These are phyloP conservation scores for Synaphobranchus kaupii DNA, from an alignment of 2,797 vertebrate genomes.

Conservation along the genomic window DNA sequence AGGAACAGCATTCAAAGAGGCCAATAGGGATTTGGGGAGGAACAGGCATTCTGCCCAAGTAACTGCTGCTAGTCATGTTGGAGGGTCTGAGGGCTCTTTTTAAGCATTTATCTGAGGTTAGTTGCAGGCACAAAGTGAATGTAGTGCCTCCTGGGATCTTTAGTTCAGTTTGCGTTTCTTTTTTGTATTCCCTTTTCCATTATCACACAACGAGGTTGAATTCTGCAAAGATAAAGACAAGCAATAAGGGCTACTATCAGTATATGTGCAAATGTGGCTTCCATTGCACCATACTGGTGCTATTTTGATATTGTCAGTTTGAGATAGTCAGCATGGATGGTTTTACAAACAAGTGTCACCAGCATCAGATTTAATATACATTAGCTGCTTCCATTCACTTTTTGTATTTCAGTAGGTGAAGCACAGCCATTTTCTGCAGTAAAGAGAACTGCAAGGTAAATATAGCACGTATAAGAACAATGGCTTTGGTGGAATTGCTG, in stretches of 20 bases:
- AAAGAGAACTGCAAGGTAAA: too few relatives aligned
- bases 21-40: neutral
- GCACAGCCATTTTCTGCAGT: too few relatives aligned
- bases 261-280: neutral
- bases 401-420: too few relatives aligned
- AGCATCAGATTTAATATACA: neutral
- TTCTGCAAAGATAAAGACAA: neutral
- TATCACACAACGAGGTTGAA: neutral
- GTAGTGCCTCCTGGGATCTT: constrained; percentile 62
- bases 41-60: constrained; percentile 75
- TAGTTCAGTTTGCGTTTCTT: neutral
- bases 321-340: neutral
- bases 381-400: neutral
- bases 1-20: neutral
- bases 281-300: neutral
- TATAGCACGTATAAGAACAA: too few relatives aligned
- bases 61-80: constrained; percentile 85
- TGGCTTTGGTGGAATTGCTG: neutral
- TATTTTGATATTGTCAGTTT: neutral
- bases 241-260: neutral
- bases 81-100: constrained; percentile 85
- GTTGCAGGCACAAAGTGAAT: constrained; percentile 71
- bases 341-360: neutral
- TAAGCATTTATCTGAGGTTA: constrained; percentile 40
- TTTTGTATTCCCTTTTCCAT: neutral